Percentiles rank a stretch among this genome's conserved stretches.
Conservation (phyloP, 2,888 invertebrate genomes). For the Amiota communis region DNA sequence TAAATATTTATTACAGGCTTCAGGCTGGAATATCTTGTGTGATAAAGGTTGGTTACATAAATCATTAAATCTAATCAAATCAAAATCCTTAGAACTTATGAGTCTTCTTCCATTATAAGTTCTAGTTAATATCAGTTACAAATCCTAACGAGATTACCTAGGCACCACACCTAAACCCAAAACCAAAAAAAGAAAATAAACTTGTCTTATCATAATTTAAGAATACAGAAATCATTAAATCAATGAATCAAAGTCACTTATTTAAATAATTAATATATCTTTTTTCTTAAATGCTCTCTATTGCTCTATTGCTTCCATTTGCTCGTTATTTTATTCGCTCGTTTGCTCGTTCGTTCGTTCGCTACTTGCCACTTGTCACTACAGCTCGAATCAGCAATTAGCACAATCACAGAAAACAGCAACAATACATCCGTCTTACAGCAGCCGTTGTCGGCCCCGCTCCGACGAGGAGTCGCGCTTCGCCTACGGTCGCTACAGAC, state of each 20-base stretch:
- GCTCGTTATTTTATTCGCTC: background rate
- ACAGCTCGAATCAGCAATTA: constrained; percentile 74
- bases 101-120: no score
- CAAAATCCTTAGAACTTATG: no score
- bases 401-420: constrained; percentile 74
- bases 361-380: constrained; percentile 23
- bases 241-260: background rate
- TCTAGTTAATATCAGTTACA: no score
- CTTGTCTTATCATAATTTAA: no score
- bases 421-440: constrained; percentile 75
- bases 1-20: constrained; percentile 68
- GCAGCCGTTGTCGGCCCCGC: constrained; percentile 77
- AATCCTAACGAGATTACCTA: no score
- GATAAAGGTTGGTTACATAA: constrained; percentile 68
- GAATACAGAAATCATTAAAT: background rate
- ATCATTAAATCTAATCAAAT: no score
- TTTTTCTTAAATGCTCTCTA: constrained; percentile 28
- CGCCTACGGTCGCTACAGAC: constrained; percentile 78
- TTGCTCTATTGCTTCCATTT: constrained; percentile 38
- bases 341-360: background rate
- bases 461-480: constrained; percentile 83
- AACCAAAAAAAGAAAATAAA: no score
- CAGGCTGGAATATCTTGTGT: constrained; percentile 72
- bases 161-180: no score
- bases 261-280: background rate